A percentile compares a stretch with the other conserved stretches of the same genome.
These are phyloP conservation scores for Tetramorium simillimum DNA, from an alignment of 1,140 invertebrate species.

Conservation along the genomic window DNA sequence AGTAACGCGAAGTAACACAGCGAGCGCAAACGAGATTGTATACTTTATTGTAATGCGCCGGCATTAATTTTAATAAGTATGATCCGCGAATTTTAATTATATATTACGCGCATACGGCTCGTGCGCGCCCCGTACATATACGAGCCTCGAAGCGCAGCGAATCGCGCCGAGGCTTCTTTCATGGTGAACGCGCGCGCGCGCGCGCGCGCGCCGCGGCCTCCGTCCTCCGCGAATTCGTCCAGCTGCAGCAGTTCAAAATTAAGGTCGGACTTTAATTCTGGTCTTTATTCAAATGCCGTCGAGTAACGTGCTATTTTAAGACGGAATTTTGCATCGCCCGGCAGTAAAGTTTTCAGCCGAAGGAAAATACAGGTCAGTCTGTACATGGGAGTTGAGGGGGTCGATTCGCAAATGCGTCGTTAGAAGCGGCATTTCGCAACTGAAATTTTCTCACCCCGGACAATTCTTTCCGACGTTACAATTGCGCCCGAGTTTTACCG, in stretches of 20 bases:
- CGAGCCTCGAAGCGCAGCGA: conserved; percentile 18
- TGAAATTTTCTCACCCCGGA: conserved; percentile 53
- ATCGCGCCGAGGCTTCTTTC: conserved; percentile 1
- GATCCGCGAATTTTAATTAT: conserved; percentile 53
- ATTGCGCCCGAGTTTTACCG: conserved; percentile 3
- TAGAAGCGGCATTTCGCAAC: conserved; percentile 58
- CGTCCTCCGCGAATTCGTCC: background rate
- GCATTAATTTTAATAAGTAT: conserved; percentile 62
- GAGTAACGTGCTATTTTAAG: conserved; percentile 34
- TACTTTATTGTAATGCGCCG: conserved; percentile 46
- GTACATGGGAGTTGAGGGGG: background rate
- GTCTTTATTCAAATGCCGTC: conserved; percentile 48
- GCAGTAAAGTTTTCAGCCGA: conserved; percentile 43
- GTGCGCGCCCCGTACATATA: conserved; percentile 16
- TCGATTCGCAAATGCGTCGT: conserved; percentile 62
- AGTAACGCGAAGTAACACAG: conserved; percentile 59
- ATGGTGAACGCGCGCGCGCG: background rate
- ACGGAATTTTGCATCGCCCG: conserved; percentile 40
- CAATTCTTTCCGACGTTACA: conserved; percentile 50
- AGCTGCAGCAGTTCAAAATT: conserved; percentile 42
- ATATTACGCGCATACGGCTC: conserved; percentile 38
- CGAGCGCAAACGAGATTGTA: conserved; percentile 46
- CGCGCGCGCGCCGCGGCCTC: conserved; percentile 15
- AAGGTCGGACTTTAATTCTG: conserved; percentile 41
- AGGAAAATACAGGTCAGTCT: conserved; percentile 55